Evolutionary conservation across 2,888 invertebrate genomes (phyloP).

Genomic region (Conus canariensis): DNA sequence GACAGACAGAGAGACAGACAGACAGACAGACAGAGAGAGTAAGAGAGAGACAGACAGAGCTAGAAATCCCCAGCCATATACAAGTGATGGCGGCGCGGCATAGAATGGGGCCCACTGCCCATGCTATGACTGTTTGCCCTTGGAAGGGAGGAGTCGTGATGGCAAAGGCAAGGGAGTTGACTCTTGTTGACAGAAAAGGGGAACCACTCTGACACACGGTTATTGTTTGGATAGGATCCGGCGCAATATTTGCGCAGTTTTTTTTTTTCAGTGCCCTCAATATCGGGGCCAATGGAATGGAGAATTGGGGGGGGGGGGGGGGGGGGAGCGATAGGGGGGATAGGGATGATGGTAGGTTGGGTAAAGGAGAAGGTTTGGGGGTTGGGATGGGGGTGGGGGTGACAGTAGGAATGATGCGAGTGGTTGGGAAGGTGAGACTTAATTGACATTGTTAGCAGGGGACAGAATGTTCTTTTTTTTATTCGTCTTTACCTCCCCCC

Average conservation of each 20-base stretch:
- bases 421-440: too few species aligned
- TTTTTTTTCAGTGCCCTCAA: neutral
- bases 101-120: too few species aligned
- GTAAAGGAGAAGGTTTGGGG: neutral
- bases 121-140: neutral
- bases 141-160: neutral
- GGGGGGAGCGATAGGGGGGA: neutral
- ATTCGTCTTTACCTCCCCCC: too few species aligned
- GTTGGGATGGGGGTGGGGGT: neutral
- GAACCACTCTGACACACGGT: slow-evolving; percentile 19
- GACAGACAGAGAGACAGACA: neutral
- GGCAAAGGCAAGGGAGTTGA: neutral
- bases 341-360: neutral
- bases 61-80: neutral
- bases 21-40: neutral
- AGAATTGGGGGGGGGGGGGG: neutral
- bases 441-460: too few species aligned
- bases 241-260: neutral
- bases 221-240: slow-evolving; percentile 23
- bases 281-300: neutral
- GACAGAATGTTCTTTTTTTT: too few species aligned
- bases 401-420: too few species aligned
- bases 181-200: slow-evolving; percentile 14
- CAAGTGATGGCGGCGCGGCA: too few species aligned
- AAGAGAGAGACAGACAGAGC: neutral